Evolutionary conservation across 2,797 vertebrate genomes (phyloP), one percentile per base, ranked within the genome.

Genomic region (Paedocypris micromegethes): DNA sequence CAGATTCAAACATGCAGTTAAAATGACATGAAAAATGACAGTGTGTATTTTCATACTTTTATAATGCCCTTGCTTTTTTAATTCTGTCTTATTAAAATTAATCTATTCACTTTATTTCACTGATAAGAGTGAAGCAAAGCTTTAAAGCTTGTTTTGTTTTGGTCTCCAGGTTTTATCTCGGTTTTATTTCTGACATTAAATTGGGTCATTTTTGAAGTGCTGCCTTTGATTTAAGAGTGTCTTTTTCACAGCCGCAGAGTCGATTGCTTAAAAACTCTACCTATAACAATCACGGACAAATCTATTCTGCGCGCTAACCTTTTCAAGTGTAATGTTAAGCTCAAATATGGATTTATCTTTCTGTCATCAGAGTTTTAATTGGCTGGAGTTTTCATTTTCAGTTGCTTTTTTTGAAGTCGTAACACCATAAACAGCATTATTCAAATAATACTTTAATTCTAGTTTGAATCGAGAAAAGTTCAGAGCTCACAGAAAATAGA

Each of bases 61-160:
- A 46, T 79, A 78, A 68, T 47, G 61, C 61, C 4, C 48, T 67
- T 59, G 42, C 74, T 79, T 83, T 81, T 69, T 77, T 75, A 75
- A 72, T 75, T 74, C 41, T 59, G 68, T 66, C 49, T 72, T 72
- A 74, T 76, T 80, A 74, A 80, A 77, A 77, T 70, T 9, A 64
- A 61, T 80, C 66, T 81, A 54, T 69, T 77, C 69, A 53, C 59
- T 78, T 80, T 81, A 72, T 77, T 59, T 61, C 72, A 58, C 56
- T 70, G 67, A 76, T 72, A 72, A 80, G 73, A 71, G 74, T 66
- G 47, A 68, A 76, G 66, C 43, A 68, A 56, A 66, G 45, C 76
- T 82, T 79, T 80, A 74, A 80, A 71, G 69, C 48, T 51, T 73
- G 55, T 62, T 73, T 72, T 70, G 23, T 72, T 62, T 64, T 9